Conservation (phyloP, 1,140 invertebrate genomes). For the Trichonephila clavata region DNA sequence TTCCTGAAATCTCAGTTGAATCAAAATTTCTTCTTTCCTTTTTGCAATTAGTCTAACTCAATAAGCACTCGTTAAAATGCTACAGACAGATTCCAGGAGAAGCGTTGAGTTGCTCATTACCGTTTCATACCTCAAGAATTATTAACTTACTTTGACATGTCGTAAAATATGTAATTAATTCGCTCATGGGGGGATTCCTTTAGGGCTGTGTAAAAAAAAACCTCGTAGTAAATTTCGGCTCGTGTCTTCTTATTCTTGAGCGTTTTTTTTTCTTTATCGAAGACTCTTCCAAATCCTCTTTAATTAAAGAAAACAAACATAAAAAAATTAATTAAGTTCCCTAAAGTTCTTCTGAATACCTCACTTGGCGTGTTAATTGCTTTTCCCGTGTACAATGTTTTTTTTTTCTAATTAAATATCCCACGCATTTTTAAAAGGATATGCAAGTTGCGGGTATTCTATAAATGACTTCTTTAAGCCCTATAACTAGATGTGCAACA, state of each 20-base stretch:
- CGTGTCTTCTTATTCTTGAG: too few relatives aligned
- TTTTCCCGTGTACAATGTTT: neutral
- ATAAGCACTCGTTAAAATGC: too few relatives aligned
- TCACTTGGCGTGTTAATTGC: slow-evolving; percentile 20
- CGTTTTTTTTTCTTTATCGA: too few relatives aligned
- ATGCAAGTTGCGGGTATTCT: neutral
- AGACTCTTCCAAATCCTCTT: slow-evolving; percentile 3
- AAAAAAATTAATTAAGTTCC: slow-evolving; percentile 34
- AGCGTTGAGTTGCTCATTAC: too few relatives aligned
- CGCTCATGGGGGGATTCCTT: neutral
- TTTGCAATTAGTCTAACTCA: too few relatives aligned
- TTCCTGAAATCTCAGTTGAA: too few relatives aligned
- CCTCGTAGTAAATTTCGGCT: neutral
- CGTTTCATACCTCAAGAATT: slow-evolving; percentile 4
- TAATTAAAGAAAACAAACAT: slow-evolving; percentile 56
- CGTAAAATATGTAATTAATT: slow-evolving; percentile 44
- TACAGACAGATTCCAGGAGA: too few relatives aligned
- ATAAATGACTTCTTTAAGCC: neutral
- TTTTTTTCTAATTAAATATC: slow-evolving; percentile 55
- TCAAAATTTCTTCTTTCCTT: too few relatives aligned
- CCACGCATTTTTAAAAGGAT: neutral
- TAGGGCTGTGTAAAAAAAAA: neutral
- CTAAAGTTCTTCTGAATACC: slow-evolving; percentile 14
- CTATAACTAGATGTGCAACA: neutral
- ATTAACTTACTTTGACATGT: slow-evolving; percentile 44